phyloP scores from a whole-genome alignment of 1,140 invertebrate genomes.

The Sipha flava region DNA sequence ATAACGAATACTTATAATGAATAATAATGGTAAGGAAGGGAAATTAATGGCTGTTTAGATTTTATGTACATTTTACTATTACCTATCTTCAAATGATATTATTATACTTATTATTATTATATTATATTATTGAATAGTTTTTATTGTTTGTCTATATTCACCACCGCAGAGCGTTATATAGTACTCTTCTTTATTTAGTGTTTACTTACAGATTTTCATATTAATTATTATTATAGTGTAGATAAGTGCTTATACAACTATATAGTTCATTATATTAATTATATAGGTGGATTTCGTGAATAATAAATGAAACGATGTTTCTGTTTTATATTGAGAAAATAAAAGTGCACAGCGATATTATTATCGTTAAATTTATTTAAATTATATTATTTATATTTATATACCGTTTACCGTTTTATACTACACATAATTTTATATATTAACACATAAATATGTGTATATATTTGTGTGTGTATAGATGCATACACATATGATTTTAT shows the following conservation, averaged over 20 bases:
- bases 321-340: slow-evolving; percentile 20
- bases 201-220: not conserved
- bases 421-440: too few relatives aligned
- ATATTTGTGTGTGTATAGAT: too few relatives aligned
- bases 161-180: not conserved
- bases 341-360: slow-evolving; percentile 15
- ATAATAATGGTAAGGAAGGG: not conserved
- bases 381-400: not conserved
- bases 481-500: not conserved
- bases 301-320: not conserved
- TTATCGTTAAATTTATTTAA: not conserved
- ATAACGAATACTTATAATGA: not conserved
- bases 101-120: not conserved
- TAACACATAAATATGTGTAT: too few relatives aligned
- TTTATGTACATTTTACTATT: not conserved
- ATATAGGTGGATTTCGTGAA: not conserved
- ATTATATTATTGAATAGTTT: not conserved
- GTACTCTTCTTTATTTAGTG: not conserved
- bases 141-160: not conserved
- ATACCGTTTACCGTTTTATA: not conserved
- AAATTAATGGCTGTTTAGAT: slow-evolving; percentile 20
- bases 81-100: not conserved
- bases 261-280: not conserved
- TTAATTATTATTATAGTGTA: not conserved
- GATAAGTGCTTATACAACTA: not conserved